phyloP scores from a whole-genome alignment of 37 sponge, comb jelly and placozoan species.

The Theonella swinhoei region DNA sequence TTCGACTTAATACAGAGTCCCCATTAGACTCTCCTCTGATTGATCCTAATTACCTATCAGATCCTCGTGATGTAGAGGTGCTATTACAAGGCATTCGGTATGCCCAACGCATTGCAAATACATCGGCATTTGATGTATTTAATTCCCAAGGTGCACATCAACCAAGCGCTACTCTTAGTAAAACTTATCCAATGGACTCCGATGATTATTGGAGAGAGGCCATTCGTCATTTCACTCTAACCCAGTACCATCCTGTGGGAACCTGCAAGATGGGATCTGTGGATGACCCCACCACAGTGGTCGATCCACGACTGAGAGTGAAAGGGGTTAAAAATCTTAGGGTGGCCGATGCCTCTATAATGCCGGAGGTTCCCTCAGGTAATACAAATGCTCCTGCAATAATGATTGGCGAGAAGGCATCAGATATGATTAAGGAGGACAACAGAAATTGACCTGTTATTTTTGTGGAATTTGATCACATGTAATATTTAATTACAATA shows the following conservation, averaged over 20 bases:
- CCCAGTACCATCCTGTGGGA: conserved; percentile 68
- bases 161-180: background rate
- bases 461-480: too few species aligned
- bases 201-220: conserved; percentile 76
- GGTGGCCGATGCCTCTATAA: conserved; percentile 91
- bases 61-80: conserved; percentile 54
- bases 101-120: conserved; percentile 54
- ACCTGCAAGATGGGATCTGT: conserved; percentile 85
- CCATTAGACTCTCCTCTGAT: conserved; percentile 68
- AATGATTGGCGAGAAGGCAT: conserved; percentile 91
- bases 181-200: conserved; percentile 38
- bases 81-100: conserved; percentile 62
- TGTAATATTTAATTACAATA: too few species aligned
- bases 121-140: conserved; percentile 39
- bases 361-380: conserved; percentile 75
- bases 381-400: conserved; percentile 74
- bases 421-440: conserved; percentile 80
- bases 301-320: conserved; percentile 72
- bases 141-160: background rate
- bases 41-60: conserved; percentile 74
- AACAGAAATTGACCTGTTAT: too few species aligned
- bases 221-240: conserved; percentile 56
- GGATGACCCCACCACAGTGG: conserved; percentile 68
- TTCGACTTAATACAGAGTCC: conserved; percentile 37
- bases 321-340: conserved; percentile 66